A percentile compares a stretch with the other conserved stretches of the same genome.
Evolutionary conservation across 1,140 invertebrate species (phyloP).

Genomic region (Steinernema feltiae): DNA sequence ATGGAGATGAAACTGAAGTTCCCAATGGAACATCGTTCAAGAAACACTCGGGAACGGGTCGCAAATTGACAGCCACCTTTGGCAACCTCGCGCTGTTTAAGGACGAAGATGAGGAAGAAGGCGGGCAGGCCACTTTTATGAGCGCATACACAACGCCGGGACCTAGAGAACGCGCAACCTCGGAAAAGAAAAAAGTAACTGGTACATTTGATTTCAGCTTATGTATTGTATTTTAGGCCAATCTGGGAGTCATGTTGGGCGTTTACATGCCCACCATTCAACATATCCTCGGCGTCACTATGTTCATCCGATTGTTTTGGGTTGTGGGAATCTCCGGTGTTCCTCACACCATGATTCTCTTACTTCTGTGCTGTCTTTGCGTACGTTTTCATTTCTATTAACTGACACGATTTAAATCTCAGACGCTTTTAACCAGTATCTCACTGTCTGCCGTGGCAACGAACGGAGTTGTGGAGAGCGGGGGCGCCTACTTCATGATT

Average conservation of each 20-base stretch:
- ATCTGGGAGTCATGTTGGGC: slow-evolving; percentile 87
- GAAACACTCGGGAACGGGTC: slow-evolving; percentile 4
- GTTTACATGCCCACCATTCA: slow-evolving; percentile 97
- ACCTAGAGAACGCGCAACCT: slow-evolving; percentile 51
- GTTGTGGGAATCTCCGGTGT: slow-evolving; percentile 69
- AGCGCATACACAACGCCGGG: slow-evolving; percentile 53
- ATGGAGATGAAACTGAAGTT: slow-evolving; percentile 21
- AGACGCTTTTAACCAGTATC: slow-evolving; percentile 93
- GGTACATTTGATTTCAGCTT: too few species aligned
- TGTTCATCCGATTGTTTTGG: slow-evolving; percentile 58
- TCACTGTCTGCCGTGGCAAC: slow-evolving; percentile 99
- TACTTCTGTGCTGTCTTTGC: slow-evolving; percentile 77
- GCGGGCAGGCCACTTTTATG: slow-evolving; percentile 42
- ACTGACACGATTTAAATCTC: slow-evolving; percentile 39
- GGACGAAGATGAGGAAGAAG: slow-evolving; percentile 50
- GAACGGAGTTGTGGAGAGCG: slow-evolving; percentile 82
- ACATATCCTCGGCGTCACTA: slow-evolving; percentile 65
- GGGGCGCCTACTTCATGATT: slow-evolving; percentile 99
- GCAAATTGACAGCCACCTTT: slow-evolving; percentile 45
- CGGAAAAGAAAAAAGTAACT: slow-evolving; percentile 55
- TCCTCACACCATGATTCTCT: slow-evolving; percentile 85
- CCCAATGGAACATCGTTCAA: slow-evolving; percentile 17
- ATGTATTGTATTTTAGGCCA: slow-evolving; percentile 41
- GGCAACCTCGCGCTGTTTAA: slow-evolving; percentile 53
- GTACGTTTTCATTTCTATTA: slow-evolving; percentile 42